Conservation (phyloP, 2,113 vertebrate genomes). For the Rhabdornis inornatus region DNA sequence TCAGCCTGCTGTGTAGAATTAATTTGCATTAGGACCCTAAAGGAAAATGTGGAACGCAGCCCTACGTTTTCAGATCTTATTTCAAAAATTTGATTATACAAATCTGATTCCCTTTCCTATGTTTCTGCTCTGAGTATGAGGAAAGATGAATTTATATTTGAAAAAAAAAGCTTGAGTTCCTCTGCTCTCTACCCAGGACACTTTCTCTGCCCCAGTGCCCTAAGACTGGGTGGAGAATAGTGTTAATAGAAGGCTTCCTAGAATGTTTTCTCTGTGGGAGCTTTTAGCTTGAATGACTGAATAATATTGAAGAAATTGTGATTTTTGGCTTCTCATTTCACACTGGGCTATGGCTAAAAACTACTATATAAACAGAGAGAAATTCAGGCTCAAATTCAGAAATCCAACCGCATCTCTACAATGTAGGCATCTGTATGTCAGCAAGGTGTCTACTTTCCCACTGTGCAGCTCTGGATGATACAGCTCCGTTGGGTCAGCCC, state of each 20-base stretch:
- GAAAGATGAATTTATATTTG: background rate
- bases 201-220: background rate
- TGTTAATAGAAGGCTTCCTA: background rate
- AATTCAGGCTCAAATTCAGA: background rate
- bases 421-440: background rate
- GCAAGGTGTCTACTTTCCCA: background rate
- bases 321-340: background rate
- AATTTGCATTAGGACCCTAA: background rate
- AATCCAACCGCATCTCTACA: background rate
- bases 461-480: background rate
- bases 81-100: constrained; percentile 1
- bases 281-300: background rate
- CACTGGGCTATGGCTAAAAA: background rate
- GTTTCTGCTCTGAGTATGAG: background rate
- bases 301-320: background rate
- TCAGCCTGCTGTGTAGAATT: background rate
- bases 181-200: background rate
- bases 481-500: background rate
- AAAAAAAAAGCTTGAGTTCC: background rate
- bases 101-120: background rate
- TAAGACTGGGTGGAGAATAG: background rate
- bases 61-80: background rate
- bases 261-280: background rate
- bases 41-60: background rate
- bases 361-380: background rate